Evolutionary conservation across 2,797 vertebrate species (phyloP).

Genomic region (Melopsittacus undulatus): DNA sequence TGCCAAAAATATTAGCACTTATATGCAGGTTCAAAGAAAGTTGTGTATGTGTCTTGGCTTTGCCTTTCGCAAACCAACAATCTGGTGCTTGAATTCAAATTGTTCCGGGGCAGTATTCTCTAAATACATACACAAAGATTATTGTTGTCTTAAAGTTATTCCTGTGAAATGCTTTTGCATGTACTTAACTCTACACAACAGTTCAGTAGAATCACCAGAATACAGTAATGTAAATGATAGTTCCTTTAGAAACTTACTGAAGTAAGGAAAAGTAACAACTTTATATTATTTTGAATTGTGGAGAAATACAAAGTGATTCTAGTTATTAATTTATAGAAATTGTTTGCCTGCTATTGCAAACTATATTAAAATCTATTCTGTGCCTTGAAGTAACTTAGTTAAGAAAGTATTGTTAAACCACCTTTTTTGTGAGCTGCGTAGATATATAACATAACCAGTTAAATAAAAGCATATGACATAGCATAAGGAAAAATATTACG

Average conservation of each 20-base stretch:
- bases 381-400: background rate
- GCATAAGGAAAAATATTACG: background rate
- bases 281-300: background rate
- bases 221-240: background rate
- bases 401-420: background rate
- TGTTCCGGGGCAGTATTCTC: background rate
- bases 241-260: background rate
- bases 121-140: background rate
- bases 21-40: background rate
- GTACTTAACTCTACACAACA: background rate
- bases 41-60: background rate
- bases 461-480: background rate
- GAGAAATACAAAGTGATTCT: background rate
- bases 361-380: background rate
- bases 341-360: background rate
- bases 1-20: background rate
- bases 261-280: background rate
- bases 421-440: background rate
- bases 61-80: background rate
- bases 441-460: background rate
- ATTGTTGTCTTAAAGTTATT: slow-evolving; percentile 40
- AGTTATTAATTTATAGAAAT: background rate
- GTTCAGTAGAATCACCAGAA: background rate
- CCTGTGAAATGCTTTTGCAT: background rate
- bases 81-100: background rate